phyloP scores from a whole-genome alignment of 2,113 vertebrate genomes.

The Sminthopsis crassicaudata region DNA sequence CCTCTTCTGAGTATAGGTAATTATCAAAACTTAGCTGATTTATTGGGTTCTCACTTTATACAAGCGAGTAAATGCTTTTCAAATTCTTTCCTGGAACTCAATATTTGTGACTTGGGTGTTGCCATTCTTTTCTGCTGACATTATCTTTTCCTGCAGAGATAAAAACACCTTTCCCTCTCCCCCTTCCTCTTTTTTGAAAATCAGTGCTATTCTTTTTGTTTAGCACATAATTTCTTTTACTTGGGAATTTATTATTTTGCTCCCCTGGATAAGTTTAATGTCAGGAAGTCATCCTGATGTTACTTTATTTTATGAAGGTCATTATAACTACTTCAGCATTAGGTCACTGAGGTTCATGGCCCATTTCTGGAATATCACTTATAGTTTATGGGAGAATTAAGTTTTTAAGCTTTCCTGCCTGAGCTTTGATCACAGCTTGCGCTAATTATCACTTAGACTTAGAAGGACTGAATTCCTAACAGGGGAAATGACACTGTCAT shows the following conservation, averaged over 20 bases:
- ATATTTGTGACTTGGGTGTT: constrained; percentile 69
- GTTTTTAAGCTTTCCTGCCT: constrained; percentile 40
- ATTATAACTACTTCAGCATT: neutral
- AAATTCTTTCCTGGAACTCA: constrained; percentile 53
- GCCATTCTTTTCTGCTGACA: constrained; percentile 26
- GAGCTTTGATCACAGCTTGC: neutral
- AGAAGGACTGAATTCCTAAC: neutral
- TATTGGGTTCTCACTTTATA: constrained; percentile 49
- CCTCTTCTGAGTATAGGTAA: neutral
- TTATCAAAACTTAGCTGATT: constrained; percentile 43
- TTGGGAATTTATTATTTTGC: constrained; percentile 7
- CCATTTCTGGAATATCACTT: constrained; percentile 7
- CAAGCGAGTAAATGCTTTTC: constrained; percentile 50
- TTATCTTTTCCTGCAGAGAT: constrained; percentile 22
- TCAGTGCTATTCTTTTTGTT: constrained; percentile 29
- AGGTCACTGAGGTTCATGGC: neutral
- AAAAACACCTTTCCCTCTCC: constrained; percentile 10
- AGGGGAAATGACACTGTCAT: neutral
- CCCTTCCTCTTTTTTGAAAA: neutral
- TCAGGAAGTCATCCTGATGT: neutral
- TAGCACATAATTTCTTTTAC: neutral
- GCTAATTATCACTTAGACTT: neutral
- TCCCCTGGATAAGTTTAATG: constrained; percentile 32
- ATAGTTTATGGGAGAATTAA: neutral
- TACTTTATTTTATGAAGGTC: constrained; percentile 58